A percentile compares a stretch with the other conserved stretches of the same genome.
These are phyloP conservation scores for Drosophila histrio DNA, from an alignment of 2,888 invertebrate species.

Conservation along the genomic window DNA sequence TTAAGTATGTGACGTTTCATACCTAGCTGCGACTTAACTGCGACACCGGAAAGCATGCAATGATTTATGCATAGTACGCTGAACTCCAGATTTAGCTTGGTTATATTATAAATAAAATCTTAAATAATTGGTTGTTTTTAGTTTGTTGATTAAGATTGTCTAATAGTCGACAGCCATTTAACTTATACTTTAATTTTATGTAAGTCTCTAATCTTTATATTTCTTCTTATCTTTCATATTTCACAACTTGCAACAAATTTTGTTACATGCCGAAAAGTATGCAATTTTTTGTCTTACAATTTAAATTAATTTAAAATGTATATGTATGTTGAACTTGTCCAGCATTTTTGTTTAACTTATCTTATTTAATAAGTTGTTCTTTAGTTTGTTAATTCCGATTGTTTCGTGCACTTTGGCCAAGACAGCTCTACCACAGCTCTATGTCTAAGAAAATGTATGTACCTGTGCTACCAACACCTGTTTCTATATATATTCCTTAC, in stretches of 20 bases:
- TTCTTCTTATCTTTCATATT: background rate
- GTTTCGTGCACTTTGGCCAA: background rate
- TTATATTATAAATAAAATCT: background rate
- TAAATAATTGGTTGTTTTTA: too few relatives aligned
- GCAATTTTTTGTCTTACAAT: background rate
- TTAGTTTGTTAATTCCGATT: background rate
- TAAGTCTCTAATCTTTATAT: too few relatives aligned
- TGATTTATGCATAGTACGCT: background rate
- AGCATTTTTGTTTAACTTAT: background rate
- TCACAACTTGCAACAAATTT: too few relatives aligned
- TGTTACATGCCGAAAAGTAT: background rate
- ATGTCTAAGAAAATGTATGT: background rate
- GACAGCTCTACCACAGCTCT: background rate
- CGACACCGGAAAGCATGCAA: background rate
- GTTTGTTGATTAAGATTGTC: too few relatives aligned
- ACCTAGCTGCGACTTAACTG: background rate
- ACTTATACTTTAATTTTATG: too few relatives aligned
- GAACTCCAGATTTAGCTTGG: background rate
- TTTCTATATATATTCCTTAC: background rate
- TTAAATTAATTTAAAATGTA: too few relatives aligned
- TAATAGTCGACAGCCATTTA: too few relatives aligned
- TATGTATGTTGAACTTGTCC: background rate
- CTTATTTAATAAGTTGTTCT: background rate
- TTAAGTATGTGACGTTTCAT: background rate
- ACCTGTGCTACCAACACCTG: background rate